Base-by-base conservation (phyloP, 2,888 invertebrate genomes). In the Caenorhabditis imperialis region DNA sequence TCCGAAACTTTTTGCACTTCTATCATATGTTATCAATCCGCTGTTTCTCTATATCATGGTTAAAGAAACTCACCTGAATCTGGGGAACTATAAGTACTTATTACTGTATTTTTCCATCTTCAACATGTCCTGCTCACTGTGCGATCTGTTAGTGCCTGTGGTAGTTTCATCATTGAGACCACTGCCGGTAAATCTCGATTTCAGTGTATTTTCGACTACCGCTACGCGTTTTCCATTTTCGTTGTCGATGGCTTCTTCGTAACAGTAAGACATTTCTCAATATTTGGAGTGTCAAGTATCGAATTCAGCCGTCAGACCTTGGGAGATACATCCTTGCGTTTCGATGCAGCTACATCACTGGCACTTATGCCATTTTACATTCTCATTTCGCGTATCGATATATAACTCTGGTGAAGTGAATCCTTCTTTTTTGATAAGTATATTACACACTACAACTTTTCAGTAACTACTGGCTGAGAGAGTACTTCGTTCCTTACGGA, bases 51-150 rank as follows among this genome's bases (percentile, higher is more conserved):
- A 14, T 22, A 54, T 53, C 1, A 38, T 63, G 2, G 3, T 54
- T 5, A 45, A 53, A 25, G 53, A 63, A 16, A 54, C 18, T 3
- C 35, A 38, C 5, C 38, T 62, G 8, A 23, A 45, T 12, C 14
- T 63, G 45, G 62, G 62, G 4, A 45, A 20, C 16, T 63, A 63
- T 37, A 45, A 47, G n/a, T 63, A 38, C 12, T 22, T 63, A 6
- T n/a, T 63, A 1, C n/a, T 63, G 1, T 63, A 53, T 37, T 54
- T 63, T 47, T 16, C 62, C 3, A 38, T 63, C n/a, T 63, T 48
- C 38, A 63, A 63, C 40, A 55, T 63, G 47, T 40, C 40, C 0
- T 63, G 63, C 22, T 54, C 63, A 0, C 7, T 55, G 27, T 63
- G 63, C 27, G 54, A 54, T 33, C 22, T 48, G 22, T 16, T 54